Evolutionary conservation across 2,888 invertebrate species (phyloP), one percentile per base, ranked within the genome.

Genomic region (Geophilus truncorum): DNA sequence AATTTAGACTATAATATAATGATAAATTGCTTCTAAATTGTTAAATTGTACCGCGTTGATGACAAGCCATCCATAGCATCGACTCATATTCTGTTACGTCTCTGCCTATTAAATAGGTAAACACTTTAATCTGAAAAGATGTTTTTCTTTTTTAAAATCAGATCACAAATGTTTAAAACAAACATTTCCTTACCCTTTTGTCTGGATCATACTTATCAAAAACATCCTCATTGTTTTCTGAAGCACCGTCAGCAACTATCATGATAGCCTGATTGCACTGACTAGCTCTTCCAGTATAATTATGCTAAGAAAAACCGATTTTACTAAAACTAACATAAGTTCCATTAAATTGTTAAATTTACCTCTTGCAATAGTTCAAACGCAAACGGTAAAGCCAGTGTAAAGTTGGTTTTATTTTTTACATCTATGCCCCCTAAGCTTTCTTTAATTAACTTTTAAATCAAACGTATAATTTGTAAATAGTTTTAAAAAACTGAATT

Each of bases 201-300:
- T 97, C 94, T 0, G 95, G 95, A 88, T 98, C 98, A 89, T 93
- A 95, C 83, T 91, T 90, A 85, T 94, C 91, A 88, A 99, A 99
- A 81, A 97, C 92, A 85, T 96, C 94, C 86, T 95, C 93, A 88
- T 93, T 97, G 86, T 93, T 95, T 86, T 96, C 94, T 76, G 98
- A 96, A 18, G 98, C 96, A 28, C 98, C 98, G 87, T 99, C 99
- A n/a, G 98, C 98, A 84, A 99, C 92, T 84, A 99, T 89, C 98
- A 99, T 98, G 85, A 99, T 98, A 34, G 97, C 98, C 89, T 97
- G 93, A 89, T 99, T 99, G 86, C 99, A 99, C 86, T 96, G 94
- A 85, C 94, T 93, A 4, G 96, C 96, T 84, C 92, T 92, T 77
- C 89, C 89, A 83, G 90, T 90, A 32, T 87, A 25, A 88, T 91